Evolutionary conservation across 92 coral and sea anemone genomes (phyloP).

Genomic region (Parazoanthus swiftii): DNA sequence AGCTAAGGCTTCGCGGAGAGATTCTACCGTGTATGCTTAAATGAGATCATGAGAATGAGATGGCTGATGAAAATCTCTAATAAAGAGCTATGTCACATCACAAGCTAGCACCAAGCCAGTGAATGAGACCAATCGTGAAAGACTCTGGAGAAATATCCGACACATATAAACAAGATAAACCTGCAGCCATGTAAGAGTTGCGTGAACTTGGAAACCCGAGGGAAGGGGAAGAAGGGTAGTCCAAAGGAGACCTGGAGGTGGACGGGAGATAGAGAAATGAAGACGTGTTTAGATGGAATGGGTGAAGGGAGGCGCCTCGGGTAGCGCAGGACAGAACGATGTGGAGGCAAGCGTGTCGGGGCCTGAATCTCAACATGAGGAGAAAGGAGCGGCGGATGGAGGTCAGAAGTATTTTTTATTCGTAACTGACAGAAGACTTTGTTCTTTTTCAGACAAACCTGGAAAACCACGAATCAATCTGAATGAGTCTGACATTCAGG

Average conservation of each 20-base stretch:
- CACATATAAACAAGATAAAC: background rate
- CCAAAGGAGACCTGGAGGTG: background rate
- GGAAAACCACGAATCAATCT: too few species aligned
- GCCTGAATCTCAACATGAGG: background rate
- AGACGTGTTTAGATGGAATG: background rate
- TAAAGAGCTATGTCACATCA: background rate
- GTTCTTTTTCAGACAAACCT: too few species aligned
- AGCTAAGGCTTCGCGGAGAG: background rate
- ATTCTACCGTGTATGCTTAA: background rate
- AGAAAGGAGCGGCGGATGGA: background rate
- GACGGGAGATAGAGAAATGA: background rate
- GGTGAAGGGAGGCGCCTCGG: background rate
- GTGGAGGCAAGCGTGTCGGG: background rate
- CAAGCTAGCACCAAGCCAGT: background rate
- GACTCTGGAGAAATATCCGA: background rate
- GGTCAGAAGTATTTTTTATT: too few species aligned
- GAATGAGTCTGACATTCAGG: too few species aligned
- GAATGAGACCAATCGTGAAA: background rate
- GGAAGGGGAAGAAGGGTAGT: background rate
- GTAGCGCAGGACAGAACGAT: background rate
- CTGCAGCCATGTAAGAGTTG: background rate
- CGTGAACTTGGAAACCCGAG: background rate
- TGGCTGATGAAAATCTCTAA: background rate
- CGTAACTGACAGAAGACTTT: too few species aligned
- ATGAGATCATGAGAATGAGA: background rate